Base-by-base conservation (phyloP, 2,797 vertebrate genomes). In the Spondyliosoma cantharus region DNA sequence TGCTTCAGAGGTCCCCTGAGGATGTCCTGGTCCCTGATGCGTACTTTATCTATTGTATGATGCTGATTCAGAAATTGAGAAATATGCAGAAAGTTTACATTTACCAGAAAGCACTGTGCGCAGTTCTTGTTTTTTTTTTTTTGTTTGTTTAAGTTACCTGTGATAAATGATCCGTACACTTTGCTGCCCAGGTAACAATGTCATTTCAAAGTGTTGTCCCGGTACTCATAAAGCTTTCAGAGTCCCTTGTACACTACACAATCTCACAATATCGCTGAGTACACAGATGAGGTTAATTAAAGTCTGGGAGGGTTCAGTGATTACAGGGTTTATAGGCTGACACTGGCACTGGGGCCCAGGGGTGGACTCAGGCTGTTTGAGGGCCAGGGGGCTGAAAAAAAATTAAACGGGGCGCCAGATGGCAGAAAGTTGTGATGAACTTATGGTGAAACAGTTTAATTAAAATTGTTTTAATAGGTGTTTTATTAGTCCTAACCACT, bases 261-360 rank as follows among this genome's bases (percentile, higher is more conserved):
- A 46, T 83, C n/a, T 16, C 24, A n/a, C 27, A 61, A 11, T 61
- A 58, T 32, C 1, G 1, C 71, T 67, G 67, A 57, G 78, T 76
- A 48, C 49, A 76, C 49, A 46, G 73, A 84, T 29, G 57, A 80
- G 78, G 62, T 75, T 69, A 29, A 77, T 83, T 61, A 74, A 80
- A 65, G 52, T 54, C 64, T 67, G 60, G 4, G 25, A 81, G 58
- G 59, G 64, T 57, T 75, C 45, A 16, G 58, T 53, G 56, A 74
- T 68, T 27, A 58, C 48, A n/a, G 50, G 57, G n/a, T 68, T 70
- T 61, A 59, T 62, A 48, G 14, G 42, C 9, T 29, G 59, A 53
- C 9, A 9, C 50, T 20, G 58, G 37, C 27, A 4, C 71, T 42
- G 8, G 27, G 42, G 50, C 19, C 22, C 17, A 15, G 19, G n/a